Evolutionary conservation across 2,888 invertebrate genomes (phyloP).

Genomic region (Leistus spinibarbis): DNA sequence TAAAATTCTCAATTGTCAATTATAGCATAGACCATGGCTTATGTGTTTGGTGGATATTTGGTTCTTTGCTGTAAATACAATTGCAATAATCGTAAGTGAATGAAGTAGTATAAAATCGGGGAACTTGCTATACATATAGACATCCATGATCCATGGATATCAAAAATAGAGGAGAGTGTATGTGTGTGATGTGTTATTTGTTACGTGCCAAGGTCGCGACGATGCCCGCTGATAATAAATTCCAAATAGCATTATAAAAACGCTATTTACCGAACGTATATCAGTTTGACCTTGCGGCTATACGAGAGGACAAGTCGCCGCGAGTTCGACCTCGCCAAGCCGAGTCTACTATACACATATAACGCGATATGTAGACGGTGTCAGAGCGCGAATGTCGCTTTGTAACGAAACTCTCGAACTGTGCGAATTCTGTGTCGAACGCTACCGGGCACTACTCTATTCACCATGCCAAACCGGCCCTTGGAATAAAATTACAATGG

Average conservation of each 20-base stretch:
- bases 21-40: no score
- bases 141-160: not conserved
- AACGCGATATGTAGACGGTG: not conserved
- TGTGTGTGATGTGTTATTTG: constrained; percentile 28
- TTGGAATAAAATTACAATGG: not conserved
- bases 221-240: constrained; percentile 35
- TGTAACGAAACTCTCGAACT: not conserved
- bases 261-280: constrained; percentile 35
- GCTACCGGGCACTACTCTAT: not conserved
- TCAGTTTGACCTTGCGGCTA: constrained; percentile 35
- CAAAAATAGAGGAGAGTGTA: not conserved
- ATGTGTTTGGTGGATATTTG: no score
- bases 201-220: constrained; percentile 36
- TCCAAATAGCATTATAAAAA: constrained; percentile 38
- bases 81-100: no score
- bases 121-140: not conserved
- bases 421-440: not conserved
- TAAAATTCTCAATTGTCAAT: no score
- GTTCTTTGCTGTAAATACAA: no score
- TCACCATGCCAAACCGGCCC: not conserved
- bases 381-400: not conserved
- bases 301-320: constrained; percentile 25
- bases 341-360: not conserved
- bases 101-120: no score
- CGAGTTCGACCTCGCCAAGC: constrained; percentile 15